phyloP scores from a whole-genome alignment of 2,888 invertebrate species.

The Scrobipalpa costella region DNA sequence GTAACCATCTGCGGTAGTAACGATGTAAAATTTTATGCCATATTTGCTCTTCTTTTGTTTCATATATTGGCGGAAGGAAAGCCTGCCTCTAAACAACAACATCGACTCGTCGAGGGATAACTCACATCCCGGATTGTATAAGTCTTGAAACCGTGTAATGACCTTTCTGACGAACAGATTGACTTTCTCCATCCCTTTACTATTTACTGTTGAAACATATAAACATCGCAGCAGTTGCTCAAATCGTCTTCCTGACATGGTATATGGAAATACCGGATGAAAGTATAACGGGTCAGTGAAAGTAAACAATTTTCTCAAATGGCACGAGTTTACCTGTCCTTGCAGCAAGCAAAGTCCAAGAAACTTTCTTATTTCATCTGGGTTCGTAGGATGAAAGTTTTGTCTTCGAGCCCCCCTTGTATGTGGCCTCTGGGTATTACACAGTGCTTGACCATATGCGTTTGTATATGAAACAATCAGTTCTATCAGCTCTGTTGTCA shows the following conservation, averaged over 20 bases:
- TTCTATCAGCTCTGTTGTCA: neutral
- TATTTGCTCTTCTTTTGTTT: conserved; percentile 38
- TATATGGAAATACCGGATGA: conserved; percentile 36
- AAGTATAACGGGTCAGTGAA: conserved; percentile 13
- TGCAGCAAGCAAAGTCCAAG: conserved; percentile 7
- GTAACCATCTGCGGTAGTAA: conserved; percentile 33
- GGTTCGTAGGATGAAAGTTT: conserved; percentile 1
- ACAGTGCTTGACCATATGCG: conserved; percentile 17
- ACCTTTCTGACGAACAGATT: conserved; percentile 28
- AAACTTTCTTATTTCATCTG: conserved; percentile 7
- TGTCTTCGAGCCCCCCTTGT: conserved; percentile 4
- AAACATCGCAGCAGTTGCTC: conserved; percentile 36
- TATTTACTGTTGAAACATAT: conserved; percentile 29
- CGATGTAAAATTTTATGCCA: conserved; percentile 38
- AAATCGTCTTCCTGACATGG: conserved; percentile 33
- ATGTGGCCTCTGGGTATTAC: conserved; percentile 16
- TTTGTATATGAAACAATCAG: neutral
- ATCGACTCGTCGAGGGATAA: conserved; percentile 38
- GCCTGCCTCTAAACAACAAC: conserved; percentile 34
- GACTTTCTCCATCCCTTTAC: conserved; percentile 33
- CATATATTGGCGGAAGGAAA: conserved; percentile 38
- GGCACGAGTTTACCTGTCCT: conserved; percentile 1
- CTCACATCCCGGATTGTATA: conserved; percentile 30
- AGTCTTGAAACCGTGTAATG: conserved; percentile 29
- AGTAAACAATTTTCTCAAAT: conserved; percentile 14